Evolutionary conservation across 2,797 vertebrate species (phyloP), one percentile per base, ranked within the genome.

Genomic region (Pogonophryne albipinna): DNA sequence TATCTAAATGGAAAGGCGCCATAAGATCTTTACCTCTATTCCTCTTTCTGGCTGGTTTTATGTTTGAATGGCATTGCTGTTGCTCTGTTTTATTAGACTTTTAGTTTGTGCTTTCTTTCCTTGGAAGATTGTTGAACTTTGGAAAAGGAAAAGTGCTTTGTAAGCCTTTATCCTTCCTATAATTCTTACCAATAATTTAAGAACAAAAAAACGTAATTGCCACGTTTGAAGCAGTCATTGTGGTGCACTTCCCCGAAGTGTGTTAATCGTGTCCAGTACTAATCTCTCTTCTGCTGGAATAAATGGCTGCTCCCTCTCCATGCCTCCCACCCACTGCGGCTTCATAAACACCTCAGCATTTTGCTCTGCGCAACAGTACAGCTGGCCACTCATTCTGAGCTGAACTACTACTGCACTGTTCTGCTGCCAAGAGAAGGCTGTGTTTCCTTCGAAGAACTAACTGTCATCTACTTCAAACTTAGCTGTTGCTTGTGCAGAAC

Each of bases 261-360:
- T 64, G 15, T 20, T 49, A 51, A 64, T 52, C 15, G 16, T 42
- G 50, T 42, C 49, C 34, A 20, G 63, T 42, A 38, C 19, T n/a
- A 53, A 53, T 27, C 38, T 53, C 16, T 27, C 10, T 63, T 38
- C 57, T 14, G 45, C 45, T 49, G 17, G 19, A 42, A 59, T 13
- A 42, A 23, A 59, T 11, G 19, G 55, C 16, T 12, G 55, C 55
- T 16, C 60, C 45, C 42, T 63, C 49, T 45, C 44, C 27, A 3
- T 45, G 9, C 68, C 74, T 44, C 74, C 85, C 75, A 74, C 56
- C 49, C 42, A 7, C 57, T n/a, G 5, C 6, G 60, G 72, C 52
- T 49, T 69, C 73, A 89, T 87, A 86, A 86, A 80, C 74, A 71
- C 66, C n/a, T 8, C 65, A 52, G 62, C 73, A 34, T 47, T 51